phyloP scores from a whole-genome alignment of 2,113 vertebrate species.

The Vimba vimba region DNA sequence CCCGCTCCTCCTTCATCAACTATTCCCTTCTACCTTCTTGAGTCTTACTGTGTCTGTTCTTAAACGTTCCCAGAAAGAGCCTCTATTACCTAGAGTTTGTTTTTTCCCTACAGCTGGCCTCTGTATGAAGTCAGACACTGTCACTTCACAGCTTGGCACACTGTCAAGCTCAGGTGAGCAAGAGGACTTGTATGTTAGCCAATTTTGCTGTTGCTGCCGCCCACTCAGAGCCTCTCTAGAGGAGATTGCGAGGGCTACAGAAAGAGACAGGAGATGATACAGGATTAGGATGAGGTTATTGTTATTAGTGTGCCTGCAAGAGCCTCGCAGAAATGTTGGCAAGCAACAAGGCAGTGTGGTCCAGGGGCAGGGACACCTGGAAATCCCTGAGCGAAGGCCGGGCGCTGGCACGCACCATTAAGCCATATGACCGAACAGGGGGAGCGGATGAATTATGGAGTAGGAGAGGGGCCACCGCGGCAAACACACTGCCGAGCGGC shows the following conservation, averaged over 20 bases:
- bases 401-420: conserved; percentile 39
- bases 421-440: conserved; percentile 58
- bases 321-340: conserved; percentile 43
- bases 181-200: conserved; percentile 23
- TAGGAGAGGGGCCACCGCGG: conserved; percentile 30
- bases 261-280: conserved; percentile 21
- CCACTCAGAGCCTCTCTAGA: conserved; percentile 20
- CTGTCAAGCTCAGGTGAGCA: conserved; percentile 50
- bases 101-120: conserved; percentile 6
- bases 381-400: conserved; percentile 46
- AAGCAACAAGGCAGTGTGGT: conserved; percentile 27
- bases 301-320: conserved; percentile 34
- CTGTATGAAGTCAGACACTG: conserved; percentile 8
- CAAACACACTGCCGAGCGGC: conserved; percentile 26
- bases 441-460: conserved; percentile 61
- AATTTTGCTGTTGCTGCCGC: conserved; percentile 18
- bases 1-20: not conserved
- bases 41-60: not conserved
- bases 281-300: conserved; percentile 39
- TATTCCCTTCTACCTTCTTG: not conserved
- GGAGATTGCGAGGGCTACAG: conserved; percentile 25
- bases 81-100: conserved; percentile 15
- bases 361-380: conserved; percentile 53
- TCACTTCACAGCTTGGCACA: conserved; percentile 29
- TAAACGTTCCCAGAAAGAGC: not conserved